Percentiles rank a stretch among this genome's conserved stretches.
These are phyloP conservation scores for Hemaris fuciformis DNA, from an alignment of 2,888 invertebrate species.

Conservation along the genomic window DNA sequence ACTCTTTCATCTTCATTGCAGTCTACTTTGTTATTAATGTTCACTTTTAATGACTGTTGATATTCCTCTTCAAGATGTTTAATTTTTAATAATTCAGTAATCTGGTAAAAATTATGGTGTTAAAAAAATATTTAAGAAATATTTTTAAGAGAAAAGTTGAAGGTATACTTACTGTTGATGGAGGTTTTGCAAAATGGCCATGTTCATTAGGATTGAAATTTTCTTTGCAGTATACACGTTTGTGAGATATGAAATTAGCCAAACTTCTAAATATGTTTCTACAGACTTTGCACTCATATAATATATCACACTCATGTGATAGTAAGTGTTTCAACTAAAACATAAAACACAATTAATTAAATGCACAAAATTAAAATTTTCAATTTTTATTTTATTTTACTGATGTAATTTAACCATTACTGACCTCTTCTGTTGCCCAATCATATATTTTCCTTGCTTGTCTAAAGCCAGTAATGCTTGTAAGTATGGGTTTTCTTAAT, in stretches of 20 bases:
- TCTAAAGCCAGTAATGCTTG: slow-evolving; percentile 85
- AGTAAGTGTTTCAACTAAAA: slow-evolving; percentile 87
- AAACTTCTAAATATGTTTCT: slow-evolving; percentile 92
- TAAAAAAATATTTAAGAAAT: background rate
- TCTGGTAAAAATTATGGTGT: slow-evolving; percentile 43
- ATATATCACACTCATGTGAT: slow-evolving; percentile 91
- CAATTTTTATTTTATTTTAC: background rate
- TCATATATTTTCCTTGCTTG: slow-evolving; percentile 88
- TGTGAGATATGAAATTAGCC: slow-evolving; percentile 94
- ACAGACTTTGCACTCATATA: slow-evolving; percentile 95
- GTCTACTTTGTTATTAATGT: slow-evolving; percentile 30
- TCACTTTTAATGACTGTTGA: slow-evolving; percentile 57
- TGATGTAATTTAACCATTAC: slow-evolving; percentile 26
- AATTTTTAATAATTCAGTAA: slow-evolving; percentile 70
- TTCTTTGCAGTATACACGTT: slow-evolving; percentile 89
- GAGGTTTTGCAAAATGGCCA: slow-evolving; percentile 67
- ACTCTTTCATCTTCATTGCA: slow-evolving; percentile 55
- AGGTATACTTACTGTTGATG: slow-evolving; percentile 65
- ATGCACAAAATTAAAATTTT: background rate
- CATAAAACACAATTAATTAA: background rate
- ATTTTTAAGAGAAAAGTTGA: background rate
- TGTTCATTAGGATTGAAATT: slow-evolving; percentile 74
- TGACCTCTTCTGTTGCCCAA: slow-evolving; percentile 88
- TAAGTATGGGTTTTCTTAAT: slow-evolving; percentile 84
- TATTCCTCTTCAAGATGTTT: slow-evolving; percentile 73